Evolutionary conservation across 2,888 invertebrate genomes (phyloP).

Genomic region (Pasiphila rectangulata): DNA sequence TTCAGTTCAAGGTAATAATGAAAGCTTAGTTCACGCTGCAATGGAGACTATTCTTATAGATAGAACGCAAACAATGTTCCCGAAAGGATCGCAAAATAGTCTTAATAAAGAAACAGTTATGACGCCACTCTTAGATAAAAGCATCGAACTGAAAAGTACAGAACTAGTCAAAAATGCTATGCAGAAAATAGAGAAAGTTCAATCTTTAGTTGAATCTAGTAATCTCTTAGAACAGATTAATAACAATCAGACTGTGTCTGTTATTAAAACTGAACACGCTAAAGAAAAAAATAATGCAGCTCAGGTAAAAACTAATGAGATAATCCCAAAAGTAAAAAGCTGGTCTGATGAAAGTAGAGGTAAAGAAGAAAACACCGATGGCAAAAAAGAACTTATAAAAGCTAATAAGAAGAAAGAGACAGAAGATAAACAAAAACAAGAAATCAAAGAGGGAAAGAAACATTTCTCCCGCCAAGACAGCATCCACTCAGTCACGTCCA

Average conservation of each 20-base stretch:
- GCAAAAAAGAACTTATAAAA: not conserved
- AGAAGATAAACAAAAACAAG: slow-evolving; percentile 17
- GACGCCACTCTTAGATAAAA: not conserved
- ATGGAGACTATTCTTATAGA: slow-evolving; percentile 37
- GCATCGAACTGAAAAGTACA: slow-evolving; percentile 22
- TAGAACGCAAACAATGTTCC: slow-evolving; percentile 25
- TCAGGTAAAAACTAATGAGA: not conserved
- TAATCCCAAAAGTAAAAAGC: not conserved
- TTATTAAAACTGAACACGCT: not conserved
- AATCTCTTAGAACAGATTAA: not conserved
- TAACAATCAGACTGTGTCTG: too few relatives aligned
- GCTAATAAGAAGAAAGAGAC: slow-evolving; percentile 1
- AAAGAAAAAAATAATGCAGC: not conserved
- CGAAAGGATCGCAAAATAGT: slow-evolving; percentile 28
- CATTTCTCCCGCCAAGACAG: slow-evolving; percentile 61
- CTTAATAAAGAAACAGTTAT: not conserved
- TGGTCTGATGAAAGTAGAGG: slow-evolving; percentile 3
- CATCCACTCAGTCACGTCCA: slow-evolving; percentile 56
- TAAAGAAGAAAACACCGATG: slow-evolving; percentile 5
- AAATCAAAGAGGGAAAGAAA: slow-evolving; percentile 44
- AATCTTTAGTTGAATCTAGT: slow-evolving; percentile 30
- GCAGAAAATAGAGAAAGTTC: slow-evolving; percentile 74
- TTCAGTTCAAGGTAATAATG: slow-evolving; percentile 14
- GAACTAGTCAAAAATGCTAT: slow-evolving; percentile 64
- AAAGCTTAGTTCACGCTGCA: slow-evolving; percentile 50